Evolutionary conservation across 2,113 vertebrate genomes (phyloP).

Genomic region (Nematolebias whitei): DNA sequence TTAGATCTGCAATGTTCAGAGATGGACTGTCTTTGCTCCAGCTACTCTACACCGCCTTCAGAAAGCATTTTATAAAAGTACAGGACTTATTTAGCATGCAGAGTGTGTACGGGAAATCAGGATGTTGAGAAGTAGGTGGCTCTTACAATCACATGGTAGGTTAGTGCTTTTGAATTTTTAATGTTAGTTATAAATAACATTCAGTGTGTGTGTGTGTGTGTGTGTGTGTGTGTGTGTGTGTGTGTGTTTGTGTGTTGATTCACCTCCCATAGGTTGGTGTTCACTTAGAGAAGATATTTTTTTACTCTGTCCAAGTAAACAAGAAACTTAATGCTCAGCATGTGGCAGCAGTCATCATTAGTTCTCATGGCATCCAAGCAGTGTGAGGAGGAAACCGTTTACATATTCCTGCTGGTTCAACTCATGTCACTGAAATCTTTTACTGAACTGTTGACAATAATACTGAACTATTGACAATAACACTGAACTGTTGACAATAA

Average conservation of each 20-base stretch:
- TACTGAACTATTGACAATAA: too few relatives aligned
- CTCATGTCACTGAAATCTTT: too few relatives aligned
- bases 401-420: too few relatives aligned
- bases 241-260: too few relatives aligned
- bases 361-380: too few relatives aligned
- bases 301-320: slow-evolving; percentile 8
- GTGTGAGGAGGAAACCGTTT: too few relatives aligned
- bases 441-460: too few relatives aligned
- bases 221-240: too few relatives aligned
- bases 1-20: slow-evolving; percentile 36
- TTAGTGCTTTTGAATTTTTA: slow-evolving; percentile 52
- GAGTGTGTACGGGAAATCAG: too few relatives aligned
- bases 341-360: slow-evolving; percentile 4
- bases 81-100: too few relatives aligned
- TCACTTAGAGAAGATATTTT: not conserved
- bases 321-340: slow-evolving; percentile 34
- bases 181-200: slow-evolving; percentile 55
- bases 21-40: slow-evolving; percentile 14
- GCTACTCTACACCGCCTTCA: not conserved
- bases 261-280: not conserved
- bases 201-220: slow-evolving; percentile 13
- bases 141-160: slow-evolving; percentile 49
- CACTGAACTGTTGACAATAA: too few relatives aligned
- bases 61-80: too few relatives aligned
- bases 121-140: slow-evolving; percentile 31